phyloP scores from a whole-genome alignment of 64 coral and sea anemone genomes.

The Hydrozoanthus tunicans region DNA sequence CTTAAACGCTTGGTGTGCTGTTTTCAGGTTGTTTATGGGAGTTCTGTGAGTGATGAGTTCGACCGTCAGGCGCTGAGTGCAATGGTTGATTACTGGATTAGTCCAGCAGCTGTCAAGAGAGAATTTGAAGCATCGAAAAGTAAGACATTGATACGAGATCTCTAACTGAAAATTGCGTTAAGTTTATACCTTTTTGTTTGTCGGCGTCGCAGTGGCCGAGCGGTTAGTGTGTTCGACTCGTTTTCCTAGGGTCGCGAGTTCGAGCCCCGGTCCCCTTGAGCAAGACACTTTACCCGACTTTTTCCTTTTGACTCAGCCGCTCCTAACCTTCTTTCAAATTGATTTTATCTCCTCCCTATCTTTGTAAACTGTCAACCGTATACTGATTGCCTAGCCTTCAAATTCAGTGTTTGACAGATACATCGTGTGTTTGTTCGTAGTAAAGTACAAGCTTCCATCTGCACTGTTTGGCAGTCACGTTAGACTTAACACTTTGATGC shows the following conservation, averaged over 20 bases:
- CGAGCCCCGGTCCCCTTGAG: too few relatives aligned
- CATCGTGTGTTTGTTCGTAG: slow-evolving; percentile 36
- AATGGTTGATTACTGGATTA: slow-evolving; percentile 98
- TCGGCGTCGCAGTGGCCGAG: too few relatives aligned
- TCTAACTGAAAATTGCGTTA: too few relatives aligned
- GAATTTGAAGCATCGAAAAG: slow-evolving; percentile 97
- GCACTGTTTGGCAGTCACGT: slow-evolving; percentile 87
- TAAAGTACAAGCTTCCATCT: slow-evolving; percentile 91
- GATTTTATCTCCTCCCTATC: too few relatives aligned
- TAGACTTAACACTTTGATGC: slow-evolving; percentile 59
- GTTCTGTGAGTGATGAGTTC: slow-evolving; percentile 90
- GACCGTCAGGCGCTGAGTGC: slow-evolving; percentile 93
- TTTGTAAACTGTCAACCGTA: too few relatives aligned
- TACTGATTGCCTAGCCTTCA: not conserved
- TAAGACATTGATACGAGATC: slow-evolving; percentile 1
- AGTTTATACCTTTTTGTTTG: too few relatives aligned
- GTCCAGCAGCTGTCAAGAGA: slow-evolving; percentile 94
- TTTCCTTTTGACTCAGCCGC: too few relatives aligned
- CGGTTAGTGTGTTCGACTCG: too few relatives aligned
- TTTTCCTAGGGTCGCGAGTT: too few relatives aligned
- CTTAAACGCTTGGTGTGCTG: not conserved
- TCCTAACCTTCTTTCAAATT: too few relatives aligned
- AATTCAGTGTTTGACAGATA: not conserved
- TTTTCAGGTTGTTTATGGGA: slow-evolving; percentile 89
- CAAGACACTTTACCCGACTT: too few relatives aligned